Conservation (phyloP, 1,140 invertebrate species). For the Sesamia nonagrioides region DNA sequence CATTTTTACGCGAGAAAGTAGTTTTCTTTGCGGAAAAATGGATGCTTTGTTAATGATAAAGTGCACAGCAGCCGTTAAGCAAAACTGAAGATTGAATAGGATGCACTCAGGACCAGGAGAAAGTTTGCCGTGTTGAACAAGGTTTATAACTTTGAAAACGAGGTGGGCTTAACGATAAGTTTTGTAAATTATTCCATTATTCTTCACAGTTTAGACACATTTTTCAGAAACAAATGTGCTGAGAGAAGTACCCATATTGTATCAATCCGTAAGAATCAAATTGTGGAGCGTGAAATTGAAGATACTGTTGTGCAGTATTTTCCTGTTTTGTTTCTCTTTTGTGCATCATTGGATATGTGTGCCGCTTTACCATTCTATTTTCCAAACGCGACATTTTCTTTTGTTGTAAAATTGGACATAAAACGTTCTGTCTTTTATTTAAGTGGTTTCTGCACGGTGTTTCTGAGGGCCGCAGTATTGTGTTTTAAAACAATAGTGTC, state of each 20-base stretch:
- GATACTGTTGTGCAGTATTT: conserved; percentile 55
- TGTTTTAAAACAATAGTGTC: too few relatives aligned
- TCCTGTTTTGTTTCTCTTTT: conserved; percentile 53
- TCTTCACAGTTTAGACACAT: neutral
- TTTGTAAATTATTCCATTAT: conserved; percentile 31
- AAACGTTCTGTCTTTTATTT: neutral
- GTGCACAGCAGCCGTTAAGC: neutral
- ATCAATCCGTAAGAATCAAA: conserved; percentile 33
- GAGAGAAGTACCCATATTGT: conserved; percentile 19
- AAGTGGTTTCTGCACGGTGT: neutral
- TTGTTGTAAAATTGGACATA: neutral
- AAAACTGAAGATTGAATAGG: conserved; percentile 1
- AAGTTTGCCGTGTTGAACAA: neutral
- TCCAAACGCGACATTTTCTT: conserved; percentile 26
- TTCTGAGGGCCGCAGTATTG: too few relatives aligned
- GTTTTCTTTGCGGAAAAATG: neutral
- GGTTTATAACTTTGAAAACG: conserved; percentile 12
- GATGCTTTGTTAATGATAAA: neutral
- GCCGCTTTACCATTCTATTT: conserved; percentile 50
- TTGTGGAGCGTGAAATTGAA: conserved; percentile 56
- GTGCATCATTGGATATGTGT: conserved; percentile 56
- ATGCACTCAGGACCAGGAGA: neutral
- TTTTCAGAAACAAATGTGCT: conserved; percentile 12
- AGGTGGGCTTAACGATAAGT: conserved; percentile 22
- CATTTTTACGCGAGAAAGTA: too few relatives aligned